Conservation (phyloP, 2,888 invertebrate species). For the Tupiocoris notatus region DNA sequence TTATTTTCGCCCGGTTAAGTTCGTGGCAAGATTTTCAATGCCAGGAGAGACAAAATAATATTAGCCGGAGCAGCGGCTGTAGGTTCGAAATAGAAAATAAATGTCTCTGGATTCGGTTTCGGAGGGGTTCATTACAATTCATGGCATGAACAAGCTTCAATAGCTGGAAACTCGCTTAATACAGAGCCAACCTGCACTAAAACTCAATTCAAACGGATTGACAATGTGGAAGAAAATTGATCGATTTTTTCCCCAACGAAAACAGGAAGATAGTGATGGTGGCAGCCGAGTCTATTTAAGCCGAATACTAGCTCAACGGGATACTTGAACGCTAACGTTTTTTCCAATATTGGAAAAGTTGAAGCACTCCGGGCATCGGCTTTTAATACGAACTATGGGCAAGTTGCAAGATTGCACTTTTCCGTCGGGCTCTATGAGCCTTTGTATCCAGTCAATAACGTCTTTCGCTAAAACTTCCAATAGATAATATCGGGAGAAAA, state of each 20-base stretch:
- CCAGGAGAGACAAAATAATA: neutral
- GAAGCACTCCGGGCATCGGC: neutral
- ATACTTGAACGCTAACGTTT: neutral
- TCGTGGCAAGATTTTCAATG: neutral
- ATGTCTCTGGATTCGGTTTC: neutral
- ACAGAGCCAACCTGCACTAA: too few species aligned
- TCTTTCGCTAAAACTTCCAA: too few species aligned
- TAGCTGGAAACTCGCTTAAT: neutral
- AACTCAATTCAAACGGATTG: too few species aligned
- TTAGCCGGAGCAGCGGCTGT: neutral
- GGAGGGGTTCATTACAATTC: neutral
- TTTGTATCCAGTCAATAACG: too few species aligned
- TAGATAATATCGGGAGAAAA: too few species aligned
- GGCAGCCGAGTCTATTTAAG: too few species aligned
- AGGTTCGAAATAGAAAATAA: neutral
- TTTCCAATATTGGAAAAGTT: neutral
- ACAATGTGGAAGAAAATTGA: neutral
- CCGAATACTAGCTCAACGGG: too few species aligned
- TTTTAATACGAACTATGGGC: neutral
- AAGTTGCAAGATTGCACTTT: neutral
- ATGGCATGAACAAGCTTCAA: neutral
- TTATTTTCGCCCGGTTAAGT: too few species aligned
- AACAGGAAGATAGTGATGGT: too few species aligned
- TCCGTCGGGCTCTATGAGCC: neutral
- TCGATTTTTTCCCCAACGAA: neutral